Conservation (phyloP, 2,113 vertebrate genomes). For the Oryzias woworae region DNA sequence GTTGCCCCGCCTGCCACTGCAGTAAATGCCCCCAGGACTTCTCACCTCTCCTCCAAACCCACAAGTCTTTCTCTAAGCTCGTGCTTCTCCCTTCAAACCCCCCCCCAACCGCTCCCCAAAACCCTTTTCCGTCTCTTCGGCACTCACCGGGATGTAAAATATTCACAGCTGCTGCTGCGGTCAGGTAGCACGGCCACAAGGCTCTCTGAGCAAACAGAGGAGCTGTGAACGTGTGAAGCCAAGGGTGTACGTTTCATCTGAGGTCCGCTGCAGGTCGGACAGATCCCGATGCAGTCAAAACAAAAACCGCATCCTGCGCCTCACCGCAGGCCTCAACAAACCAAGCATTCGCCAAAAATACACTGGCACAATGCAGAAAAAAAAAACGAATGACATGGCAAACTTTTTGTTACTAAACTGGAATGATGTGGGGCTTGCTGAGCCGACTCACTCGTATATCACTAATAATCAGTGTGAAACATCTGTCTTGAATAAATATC, state of each 20-base stretch:
- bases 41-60: conserved; percentile 58
- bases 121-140: conserved; percentile 10
- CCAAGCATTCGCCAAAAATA: conserved; percentile 71
- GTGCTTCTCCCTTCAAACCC: conserved; percentile 26
- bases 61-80: conserved; percentile 39
- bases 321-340: conserved; percentile 75
- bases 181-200: conserved; percentile 76
- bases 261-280: conserved; percentile 74
- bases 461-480: conserved; percentile 63
- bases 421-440: conserved; percentile 45
- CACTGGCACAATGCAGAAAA: conserved; percentile 58
- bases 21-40: conserved; percentile 65
- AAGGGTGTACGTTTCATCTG: conserved; percentile 77
- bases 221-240: conserved; percentile 78
- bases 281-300: conserved; percentile 74
- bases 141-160: conserved; percentile 73
- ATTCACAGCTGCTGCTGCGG: conserved; percentile 82
- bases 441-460: conserved; percentile 53
- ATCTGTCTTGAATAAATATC: conserved; percentile 69
- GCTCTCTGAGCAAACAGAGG: conserved; percentile 75
- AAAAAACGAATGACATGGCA: conserved; percentile 53
- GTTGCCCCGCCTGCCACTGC: conserved; percentile 22
- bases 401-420: conserved; percentile 56
- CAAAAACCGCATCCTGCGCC: conserved; percentile 73
- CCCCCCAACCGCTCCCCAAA: too few species aligned